Conservation (phyloP, 92 coral and sea anemone genomes). For the Phenganax stokvisi region DNA sequence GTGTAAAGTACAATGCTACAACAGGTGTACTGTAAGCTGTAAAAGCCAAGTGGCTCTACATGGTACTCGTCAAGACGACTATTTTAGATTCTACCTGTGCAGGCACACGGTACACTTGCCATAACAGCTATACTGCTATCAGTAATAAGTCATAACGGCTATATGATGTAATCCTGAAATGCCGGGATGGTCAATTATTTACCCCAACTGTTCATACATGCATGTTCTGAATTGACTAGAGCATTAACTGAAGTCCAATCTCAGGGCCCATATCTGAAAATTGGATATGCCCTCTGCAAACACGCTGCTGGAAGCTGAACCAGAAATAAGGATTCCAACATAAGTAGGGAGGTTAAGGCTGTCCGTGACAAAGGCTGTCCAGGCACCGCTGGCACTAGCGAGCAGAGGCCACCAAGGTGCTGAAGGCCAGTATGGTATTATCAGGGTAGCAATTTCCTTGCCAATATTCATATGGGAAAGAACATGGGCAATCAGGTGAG, state of each 20-base stretch:
- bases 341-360: constrained; percentile 34
- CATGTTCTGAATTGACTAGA: no score
- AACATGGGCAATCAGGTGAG: constrained; percentile 48
- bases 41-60: no score
- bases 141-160: no score
- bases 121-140: no score
- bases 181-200: no score
- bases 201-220: no score
- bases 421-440: constrained; percentile 62
- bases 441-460: constrained; percentile 53
- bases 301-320: constrained; percentile 46
- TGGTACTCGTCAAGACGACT: no score
- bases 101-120: no score
- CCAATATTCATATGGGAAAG: constrained; percentile 54
- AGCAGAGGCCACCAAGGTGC: constrained; percentile 75
- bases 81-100: no score
- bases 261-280: constrained; percentile 47
- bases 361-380: constrained; percentile 43
- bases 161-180: no score
- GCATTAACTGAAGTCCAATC: constrained; percentile 32
- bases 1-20: no score
- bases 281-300: constrained; percentile 50
- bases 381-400: constrained; percentile 35
- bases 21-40: no score
- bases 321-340: constrained; percentile 42